Percentiles rank a stretch among this genome's conserved stretches.
Evolutionary conservation across 2,113 vertebrate genomes (phyloP).

Genomic region (Anthoscopus minutus): DNA sequence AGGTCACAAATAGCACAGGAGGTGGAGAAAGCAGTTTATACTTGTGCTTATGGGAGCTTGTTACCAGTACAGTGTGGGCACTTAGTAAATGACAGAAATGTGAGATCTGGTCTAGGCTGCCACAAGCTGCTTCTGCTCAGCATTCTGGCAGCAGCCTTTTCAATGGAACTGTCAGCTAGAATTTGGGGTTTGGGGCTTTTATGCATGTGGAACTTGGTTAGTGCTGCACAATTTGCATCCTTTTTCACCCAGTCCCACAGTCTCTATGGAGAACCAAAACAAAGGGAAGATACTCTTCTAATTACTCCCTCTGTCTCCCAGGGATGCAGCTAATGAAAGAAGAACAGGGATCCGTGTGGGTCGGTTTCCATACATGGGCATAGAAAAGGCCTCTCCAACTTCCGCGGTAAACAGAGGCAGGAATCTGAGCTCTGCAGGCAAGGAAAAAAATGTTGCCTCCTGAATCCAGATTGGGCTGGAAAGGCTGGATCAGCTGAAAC

Average conservation of each 20-base stretch:
- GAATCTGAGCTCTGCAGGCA: constrained; percentile 58
- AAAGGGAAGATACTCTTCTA: constrained; percentile 42
- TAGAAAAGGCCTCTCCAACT: constrained; percentile 61
- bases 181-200: constrained; percentile 21
- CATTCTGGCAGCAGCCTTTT: background rate
- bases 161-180: background rate
- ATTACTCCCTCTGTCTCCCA: constrained; percentile 66
- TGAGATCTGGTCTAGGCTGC: background rate
- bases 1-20: background rate
- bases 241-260: constrained; percentile 21
- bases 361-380: constrained; percentile 60
- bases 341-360: constrained; percentile 63
- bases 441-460: constrained; percentile 52
- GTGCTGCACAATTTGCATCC: background rate
- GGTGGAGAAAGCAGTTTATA: background rate
- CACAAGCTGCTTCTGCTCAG: background rate
- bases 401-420: constrained; percentile 56
- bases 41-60: background rate
- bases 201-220: constrained; percentile 26
- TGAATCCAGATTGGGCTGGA: constrained; percentile 57
- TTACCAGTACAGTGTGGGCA: background rate
- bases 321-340: constrained; percentile 61
- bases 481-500: constrained; percentile 55
- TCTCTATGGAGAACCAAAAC: constrained; percentile 46
- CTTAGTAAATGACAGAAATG: background rate